Conservation (phyloP, 2,888 invertebrate species). For the Volucella inflata region DNA sequence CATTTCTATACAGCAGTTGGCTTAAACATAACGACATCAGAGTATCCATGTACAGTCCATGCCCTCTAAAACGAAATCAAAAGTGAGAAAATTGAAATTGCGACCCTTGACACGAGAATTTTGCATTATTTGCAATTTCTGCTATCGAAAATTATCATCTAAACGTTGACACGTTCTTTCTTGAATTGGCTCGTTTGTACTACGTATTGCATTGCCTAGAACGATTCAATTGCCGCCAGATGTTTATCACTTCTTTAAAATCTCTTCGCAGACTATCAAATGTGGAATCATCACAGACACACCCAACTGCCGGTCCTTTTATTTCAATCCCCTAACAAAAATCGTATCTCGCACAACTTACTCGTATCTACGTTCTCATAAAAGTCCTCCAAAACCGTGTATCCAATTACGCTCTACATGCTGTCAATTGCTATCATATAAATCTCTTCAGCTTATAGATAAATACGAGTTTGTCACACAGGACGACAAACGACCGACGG, state of each 20-base stretch:
- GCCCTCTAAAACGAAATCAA: too few relatives aligned
- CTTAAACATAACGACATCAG: too few relatives aligned
- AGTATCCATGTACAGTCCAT: too few relatives aligned
- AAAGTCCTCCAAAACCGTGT: conserved; percentile 43
- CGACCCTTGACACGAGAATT: conserved; percentile 49
- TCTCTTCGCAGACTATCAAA: conserved; percentile 46
- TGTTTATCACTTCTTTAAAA: conserved; percentile 50
- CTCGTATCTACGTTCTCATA: conserved; percentile 17
- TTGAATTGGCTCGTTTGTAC: conserved; percentile 1
- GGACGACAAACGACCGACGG: conserved; percentile 15
- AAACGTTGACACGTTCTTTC: conserved; percentile 55
- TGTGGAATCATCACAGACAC: conserved; percentile 46
- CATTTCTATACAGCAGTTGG: too few relatives aligned
- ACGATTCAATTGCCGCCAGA: conserved; percentile 60
- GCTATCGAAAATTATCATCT: conserved; percentile 65
- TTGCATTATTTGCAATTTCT: conserved; percentile 43
- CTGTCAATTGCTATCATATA: conserved; percentile 62
- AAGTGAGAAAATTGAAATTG: conserved; percentile 17
- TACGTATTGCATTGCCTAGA: conserved; percentile 19
- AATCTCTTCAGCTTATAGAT: conserved; percentile 36
- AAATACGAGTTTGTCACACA: conserved; percentile 21
- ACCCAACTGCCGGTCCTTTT: conserved; percentile 29
- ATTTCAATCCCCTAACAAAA: conserved; percentile 9
- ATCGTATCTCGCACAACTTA: conserved; percentile 2
- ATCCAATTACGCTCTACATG: conserved; percentile 71